Percentiles rank a stretch among this genome's conserved stretches.
phyloP scores from a whole-genome alignment of 2,888 invertebrate genomes.

The Patella ulyssiponensis region DNA sequence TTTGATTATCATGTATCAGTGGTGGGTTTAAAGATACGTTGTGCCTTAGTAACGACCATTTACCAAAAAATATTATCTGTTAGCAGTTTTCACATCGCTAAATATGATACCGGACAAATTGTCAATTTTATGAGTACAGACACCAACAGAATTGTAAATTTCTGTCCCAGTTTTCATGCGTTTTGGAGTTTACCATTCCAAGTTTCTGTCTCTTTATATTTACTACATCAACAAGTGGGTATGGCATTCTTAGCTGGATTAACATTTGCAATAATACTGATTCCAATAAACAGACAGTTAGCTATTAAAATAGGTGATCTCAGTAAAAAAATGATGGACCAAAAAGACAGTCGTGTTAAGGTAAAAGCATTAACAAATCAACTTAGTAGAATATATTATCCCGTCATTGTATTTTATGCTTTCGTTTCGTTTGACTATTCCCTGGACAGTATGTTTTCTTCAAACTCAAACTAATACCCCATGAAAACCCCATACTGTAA shows the following conservation, averaged over 20 bases:
- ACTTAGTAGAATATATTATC: neutral
- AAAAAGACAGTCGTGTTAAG: conserved; percentile 91
- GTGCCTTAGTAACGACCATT: conserved; percentile 85
- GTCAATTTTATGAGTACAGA: conserved; percentile 98
- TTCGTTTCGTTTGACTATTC: neutral
- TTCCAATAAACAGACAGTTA: conserved; percentile 92
- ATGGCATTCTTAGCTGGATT: conserved; percentile 92
- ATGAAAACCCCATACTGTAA: neutral
- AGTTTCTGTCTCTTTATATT: conserved; percentile 60
- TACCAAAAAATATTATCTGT: conserved; percentile 81
- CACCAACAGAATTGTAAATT: conserved; percentile 93
- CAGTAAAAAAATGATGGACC: conserved; percentile 89
- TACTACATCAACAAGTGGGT: conserved; percentile 80
- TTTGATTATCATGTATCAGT: conserved; percentile 86
- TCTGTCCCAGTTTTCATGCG: conserved; percentile 95
- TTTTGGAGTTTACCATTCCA: conserved; percentile 95
- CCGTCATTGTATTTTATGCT: neutral
- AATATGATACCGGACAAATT: conserved; percentile 83
- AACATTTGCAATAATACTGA: conserved; percentile 86
- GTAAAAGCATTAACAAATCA: conserved; percentile 50
- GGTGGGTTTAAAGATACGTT: conserved; percentile 88
- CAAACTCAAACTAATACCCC: neutral
- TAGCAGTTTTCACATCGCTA: conserved; percentile 71
- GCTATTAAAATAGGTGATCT: conserved; percentile 89
- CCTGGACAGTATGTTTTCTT: neutral